Evolutionary conservation across 2,888 invertebrate species (phyloP).

Genomic region (Xestobium rufovillosum): DNA sequence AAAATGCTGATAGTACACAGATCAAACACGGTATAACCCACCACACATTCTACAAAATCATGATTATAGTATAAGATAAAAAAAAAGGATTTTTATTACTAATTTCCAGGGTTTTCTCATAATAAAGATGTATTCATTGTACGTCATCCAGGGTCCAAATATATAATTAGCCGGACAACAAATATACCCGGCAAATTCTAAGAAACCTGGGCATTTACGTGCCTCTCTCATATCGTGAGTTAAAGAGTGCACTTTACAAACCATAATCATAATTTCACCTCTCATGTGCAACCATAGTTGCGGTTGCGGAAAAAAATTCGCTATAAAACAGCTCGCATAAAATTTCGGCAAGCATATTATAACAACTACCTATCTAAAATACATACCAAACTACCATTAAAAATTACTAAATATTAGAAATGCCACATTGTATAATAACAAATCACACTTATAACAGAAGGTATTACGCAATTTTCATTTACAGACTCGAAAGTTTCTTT

Average conservation of each 20-base stretch:
- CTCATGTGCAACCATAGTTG: slow-evolving; percentile 73
- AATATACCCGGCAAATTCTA: slow-evolving; percentile 72
- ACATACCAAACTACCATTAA: no score
- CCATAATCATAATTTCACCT: slow-evolving; percentile 83
- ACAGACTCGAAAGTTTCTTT: no score
- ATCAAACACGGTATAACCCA: slow-evolving; percentile 52
- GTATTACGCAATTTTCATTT: no score
- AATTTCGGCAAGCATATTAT: no score
- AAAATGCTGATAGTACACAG: slow-evolving; percentile 51
- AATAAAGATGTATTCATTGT: slow-evolving; percentile 56
- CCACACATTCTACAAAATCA: slow-evolving; percentile 43
- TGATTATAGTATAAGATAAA: slow-evolving; percentile 11
- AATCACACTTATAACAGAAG: no score
- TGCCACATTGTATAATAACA: no score
- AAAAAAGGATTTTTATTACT: slow-evolving; percentile 29
- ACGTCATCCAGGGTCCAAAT: slow-evolving; percentile 89
- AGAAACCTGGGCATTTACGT: slow-evolving; percentile 48
- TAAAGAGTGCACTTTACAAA: slow-evolving; percentile 82
- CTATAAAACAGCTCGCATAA: slow-evolving; percentile 29
- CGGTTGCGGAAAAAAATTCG: slow-evolving; percentile 55
- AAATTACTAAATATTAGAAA: no score
- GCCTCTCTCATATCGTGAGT: slow-evolving; percentile 59
- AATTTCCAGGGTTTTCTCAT: slow-evolving; percentile 42
- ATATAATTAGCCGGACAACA: slow-evolving; percentile 77
- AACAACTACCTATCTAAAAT: no score